Conservation (phyloP, 2,113 vertebrate genomes). For the Tragulus kanchil region DNA sequence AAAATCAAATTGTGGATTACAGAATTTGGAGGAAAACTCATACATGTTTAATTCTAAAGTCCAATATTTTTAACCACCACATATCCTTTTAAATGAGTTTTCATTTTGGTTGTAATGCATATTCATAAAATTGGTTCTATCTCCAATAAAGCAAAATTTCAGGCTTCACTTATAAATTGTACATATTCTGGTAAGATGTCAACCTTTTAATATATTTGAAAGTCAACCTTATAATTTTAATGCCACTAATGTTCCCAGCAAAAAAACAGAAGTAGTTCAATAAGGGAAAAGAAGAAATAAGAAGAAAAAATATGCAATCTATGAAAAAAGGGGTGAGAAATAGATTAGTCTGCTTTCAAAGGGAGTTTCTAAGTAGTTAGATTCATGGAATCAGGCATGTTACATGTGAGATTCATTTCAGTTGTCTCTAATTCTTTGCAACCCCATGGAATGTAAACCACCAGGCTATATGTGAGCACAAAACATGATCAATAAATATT, state of each 20-base stretch:
- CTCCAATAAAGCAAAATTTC: neutral
- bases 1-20: neutral
- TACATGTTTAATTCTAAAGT: neutral
- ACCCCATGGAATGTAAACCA: too few species aligned
- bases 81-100: conserved; percentile 14
- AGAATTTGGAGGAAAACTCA: conserved; percentile 3
- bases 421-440: too few species aligned
- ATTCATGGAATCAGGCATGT: neutral
- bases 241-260: neutral
- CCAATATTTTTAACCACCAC: neutral
- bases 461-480: neutral
- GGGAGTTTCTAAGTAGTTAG: neutral
- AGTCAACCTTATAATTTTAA: conserved; percentile 33
- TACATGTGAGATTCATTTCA: too few species aligned
- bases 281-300: neutral
- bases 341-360: neutral
- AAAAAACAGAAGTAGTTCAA: neutral
- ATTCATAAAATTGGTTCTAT: neutral
- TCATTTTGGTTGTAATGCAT: conserved; percentile 55
- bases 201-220: conserved; percentile 51
- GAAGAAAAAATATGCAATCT: neutral
- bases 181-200: neutral
- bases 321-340: neutral
- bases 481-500: neutral
- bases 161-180: neutral